Evolutionary conservation across 2,888 invertebrate species (phyloP).

Genomic region (Amphipyra tragopoginis): DNA sequence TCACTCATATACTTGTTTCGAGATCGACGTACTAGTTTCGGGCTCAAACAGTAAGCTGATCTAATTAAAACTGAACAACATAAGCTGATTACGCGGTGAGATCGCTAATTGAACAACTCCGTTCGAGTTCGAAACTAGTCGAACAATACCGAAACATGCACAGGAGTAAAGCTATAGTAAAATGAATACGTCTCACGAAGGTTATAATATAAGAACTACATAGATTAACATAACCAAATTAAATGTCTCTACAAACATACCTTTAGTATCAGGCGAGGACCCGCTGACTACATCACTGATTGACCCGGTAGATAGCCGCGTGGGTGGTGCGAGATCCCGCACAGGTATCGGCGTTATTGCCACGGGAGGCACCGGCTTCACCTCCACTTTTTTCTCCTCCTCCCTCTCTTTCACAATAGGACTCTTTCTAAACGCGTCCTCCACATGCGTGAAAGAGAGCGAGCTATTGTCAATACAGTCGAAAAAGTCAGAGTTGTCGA

Average conservation of each 20-base stretch:
- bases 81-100: too few species aligned
- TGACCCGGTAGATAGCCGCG: slow-evolving; percentile 91
- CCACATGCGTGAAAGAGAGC: slow-evolving; percentile 85
- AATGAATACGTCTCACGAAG: too few species aligned
- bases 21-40: too few species aligned
- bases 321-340: slow-evolving; percentile 78
- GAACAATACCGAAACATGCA: too few species aligned
- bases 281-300: slow-evolving; percentile 91
- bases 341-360: slow-evolving; percentile 63
- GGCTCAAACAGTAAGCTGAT: too few species aligned
- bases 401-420: slow-evolving; percentile 80
- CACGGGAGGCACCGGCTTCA: slow-evolving; percentile 66
- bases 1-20: too few species aligned
- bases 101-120: too few species aligned
- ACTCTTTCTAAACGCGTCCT: slow-evolving; percentile 87
- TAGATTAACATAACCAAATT: too few species aligned
- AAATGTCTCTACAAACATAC: slow-evolving; percentile 52
- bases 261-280: slow-evolving; percentile 91
- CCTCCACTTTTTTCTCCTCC: slow-evolving; percentile 74
- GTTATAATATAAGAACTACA: too few species aligned
- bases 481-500: slow-evolving; percentile 88
- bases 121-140: too few species aligned
- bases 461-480: slow-evolving; percentile 88
- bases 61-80: too few species aligned
- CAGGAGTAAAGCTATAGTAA: too few species aligned